Conservation (phyloP, 2,888 invertebrate genomes). For the Chrysotoxum bicinctum region DNA sequence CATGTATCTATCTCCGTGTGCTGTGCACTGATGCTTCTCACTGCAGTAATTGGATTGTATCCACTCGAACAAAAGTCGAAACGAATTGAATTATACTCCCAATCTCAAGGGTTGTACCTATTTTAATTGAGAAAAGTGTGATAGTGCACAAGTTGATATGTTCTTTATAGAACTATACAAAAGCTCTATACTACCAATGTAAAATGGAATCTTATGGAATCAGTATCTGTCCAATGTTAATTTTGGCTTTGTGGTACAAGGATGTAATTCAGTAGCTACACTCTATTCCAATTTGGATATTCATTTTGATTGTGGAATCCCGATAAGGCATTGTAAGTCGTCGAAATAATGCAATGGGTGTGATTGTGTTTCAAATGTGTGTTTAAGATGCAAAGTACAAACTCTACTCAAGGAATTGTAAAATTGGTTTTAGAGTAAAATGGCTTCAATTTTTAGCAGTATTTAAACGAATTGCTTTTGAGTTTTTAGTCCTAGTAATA, state of each 20-base stretch:
- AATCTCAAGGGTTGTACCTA: conserved; percentile 15
- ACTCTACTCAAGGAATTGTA: neutral
- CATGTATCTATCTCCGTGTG: neutral
- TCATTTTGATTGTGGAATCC: neutral
- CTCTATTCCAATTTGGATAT: conserved; percentile 9
- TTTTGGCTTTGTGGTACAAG: conserved; percentile 33
- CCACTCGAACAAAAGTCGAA: conserved; percentile 21
- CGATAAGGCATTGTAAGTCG: neutral
- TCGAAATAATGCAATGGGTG: neutral
- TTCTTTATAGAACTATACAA: neutral
- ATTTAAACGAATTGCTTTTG: neutral
- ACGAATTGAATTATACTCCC: conserved; percentile 23
- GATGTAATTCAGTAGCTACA: neutral
- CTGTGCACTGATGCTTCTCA: conserved; percentile 1
- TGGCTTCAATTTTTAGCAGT: neutral
- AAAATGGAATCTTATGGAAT: neutral
- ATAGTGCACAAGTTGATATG: conserved; percentile 2
- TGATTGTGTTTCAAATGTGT: neutral
- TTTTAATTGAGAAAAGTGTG: conserved; percentile 26
- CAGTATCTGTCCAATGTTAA: conserved; percentile 1
- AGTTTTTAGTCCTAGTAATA: neutral
- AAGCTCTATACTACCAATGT: neutral
- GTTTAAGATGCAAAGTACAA: neutral
- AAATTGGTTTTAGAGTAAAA: conserved; percentile 28
- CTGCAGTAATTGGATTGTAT: conserved; percentile 25